Evolutionary conservation across 2,888 invertebrate genomes (phyloP).

Genomic region (Mythimna lalbum): DNA sequence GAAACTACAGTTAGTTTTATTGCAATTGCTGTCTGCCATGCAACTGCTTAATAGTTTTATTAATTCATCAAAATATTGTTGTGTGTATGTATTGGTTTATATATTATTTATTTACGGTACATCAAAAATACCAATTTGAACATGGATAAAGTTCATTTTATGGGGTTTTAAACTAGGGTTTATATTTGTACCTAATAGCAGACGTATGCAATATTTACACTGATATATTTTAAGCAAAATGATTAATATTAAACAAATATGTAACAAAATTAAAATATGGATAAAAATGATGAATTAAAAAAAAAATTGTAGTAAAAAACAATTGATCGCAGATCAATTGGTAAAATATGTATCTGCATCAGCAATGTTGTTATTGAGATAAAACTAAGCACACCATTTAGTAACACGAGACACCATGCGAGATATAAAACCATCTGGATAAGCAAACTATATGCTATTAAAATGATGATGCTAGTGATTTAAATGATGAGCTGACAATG

Average conservation of each 20-base stretch:
- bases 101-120: no score
- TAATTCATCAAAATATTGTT: background rate
- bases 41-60: background rate
- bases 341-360: background rate
- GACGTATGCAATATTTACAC: no score
- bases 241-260: no score
- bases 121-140: no score
- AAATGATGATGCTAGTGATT: slow-evolving; percentile 25
- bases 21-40: slow-evolving; percentile 20
- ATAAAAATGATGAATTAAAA: no score
- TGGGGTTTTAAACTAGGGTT: no score
- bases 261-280: no score
- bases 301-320: no score
- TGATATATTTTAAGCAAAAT: no score
- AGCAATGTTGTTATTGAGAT: background rate
- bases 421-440: slow-evolving; percentile 23
- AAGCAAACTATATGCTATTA: slow-evolving; percentile 20
- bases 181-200: no score
- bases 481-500: slow-evolving; percentile 22
- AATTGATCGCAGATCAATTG: background rate
- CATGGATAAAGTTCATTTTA: no score
- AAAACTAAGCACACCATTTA: background rate
- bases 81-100: background rate
- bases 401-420: background rate
- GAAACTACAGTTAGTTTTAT: slow-evolving; percentile 8